phyloP scores from a whole-genome alignment of 2,797 vertebrate species.

The Helarctos malayanus region DNA sequence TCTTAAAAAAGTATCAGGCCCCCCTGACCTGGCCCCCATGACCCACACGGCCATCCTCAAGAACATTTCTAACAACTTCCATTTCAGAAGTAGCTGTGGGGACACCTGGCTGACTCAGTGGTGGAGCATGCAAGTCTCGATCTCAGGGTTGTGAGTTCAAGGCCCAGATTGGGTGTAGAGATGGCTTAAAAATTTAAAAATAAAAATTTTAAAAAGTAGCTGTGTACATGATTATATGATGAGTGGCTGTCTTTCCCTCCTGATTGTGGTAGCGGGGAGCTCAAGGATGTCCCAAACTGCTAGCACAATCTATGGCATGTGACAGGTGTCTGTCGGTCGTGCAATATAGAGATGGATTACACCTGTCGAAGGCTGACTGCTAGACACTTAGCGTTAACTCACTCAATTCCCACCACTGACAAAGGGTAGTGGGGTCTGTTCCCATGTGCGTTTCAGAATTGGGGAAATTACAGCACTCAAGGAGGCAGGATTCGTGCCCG shows the following conservation, averaged over 20 bases:
- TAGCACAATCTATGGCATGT: accelerated
- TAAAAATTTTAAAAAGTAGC: neutral
- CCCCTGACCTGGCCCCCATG: accelerated
- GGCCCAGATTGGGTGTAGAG: neutral
- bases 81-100: accelerated
- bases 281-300: accelerated
- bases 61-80: neutral
- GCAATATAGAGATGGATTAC: accelerated
- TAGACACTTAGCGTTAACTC: accelerated
- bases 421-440: accelerated
- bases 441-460: accelerated
- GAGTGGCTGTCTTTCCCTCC: neutral
- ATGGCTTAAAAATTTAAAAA: neutral
- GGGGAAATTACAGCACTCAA: accelerated
- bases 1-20: neutral
- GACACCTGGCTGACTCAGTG: neutral
- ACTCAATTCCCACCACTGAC: neutral
- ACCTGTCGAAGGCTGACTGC: accelerated
- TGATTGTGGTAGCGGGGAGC: accelerated
- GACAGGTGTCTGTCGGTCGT: accelerated
- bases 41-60: accelerated
- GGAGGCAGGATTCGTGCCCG: too few species aligned
- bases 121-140: neutral
- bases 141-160: neutral
- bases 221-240: accelerated